These are phyloP conservation scores for Hippopotamus amphibius DNA, from an alignment of 2,113 vertebrate genomes.

Conservation along the genomic window DNA sequence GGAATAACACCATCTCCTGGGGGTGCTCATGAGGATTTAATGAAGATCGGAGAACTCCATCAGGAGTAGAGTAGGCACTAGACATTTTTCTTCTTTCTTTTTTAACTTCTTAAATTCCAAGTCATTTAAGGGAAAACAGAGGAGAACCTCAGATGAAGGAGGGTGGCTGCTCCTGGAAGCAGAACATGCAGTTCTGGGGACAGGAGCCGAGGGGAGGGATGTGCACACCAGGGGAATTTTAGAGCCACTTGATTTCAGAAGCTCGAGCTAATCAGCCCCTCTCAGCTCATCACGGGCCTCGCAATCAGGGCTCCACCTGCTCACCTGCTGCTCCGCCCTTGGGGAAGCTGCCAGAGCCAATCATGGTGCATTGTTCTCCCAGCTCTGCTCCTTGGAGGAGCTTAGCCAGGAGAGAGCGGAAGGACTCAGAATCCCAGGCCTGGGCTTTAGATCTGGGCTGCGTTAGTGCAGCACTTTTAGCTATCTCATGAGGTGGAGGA, in stretches of 20 bases:
- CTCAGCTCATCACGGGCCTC: slow-evolving; percentile 51
- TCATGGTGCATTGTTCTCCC: slow-evolving; percentile 67
- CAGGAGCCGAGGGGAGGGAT: not conserved
- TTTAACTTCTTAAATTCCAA: slow-evolving; percentile 20
- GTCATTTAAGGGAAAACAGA: not conserved
- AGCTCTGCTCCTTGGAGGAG: not conserved
- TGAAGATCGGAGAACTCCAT: not conserved
- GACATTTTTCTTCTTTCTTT: not conserved
- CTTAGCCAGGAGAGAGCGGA: not conserved
- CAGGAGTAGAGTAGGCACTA: not conserved
- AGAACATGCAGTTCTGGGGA: not conserved
- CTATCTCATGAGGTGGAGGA: not conserved
- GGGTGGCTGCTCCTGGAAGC: not conserved
- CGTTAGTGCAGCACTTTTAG: not conserved
- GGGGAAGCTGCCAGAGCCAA: slow-evolving; percentile 47
- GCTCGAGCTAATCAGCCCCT: slow-evolving; percentile 58
- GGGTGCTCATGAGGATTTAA: not conserved
- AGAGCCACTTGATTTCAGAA: slow-evolving; percentile 63
- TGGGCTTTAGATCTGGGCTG: not conserved
- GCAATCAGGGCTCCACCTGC: slow-evolving; percentile 72
- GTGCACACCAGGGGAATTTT: not conserved
- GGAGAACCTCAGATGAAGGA: not conserved
- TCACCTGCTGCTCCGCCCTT: slow-evolving; percentile 52
- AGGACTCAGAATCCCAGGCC: not conserved
- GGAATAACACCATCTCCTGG: not conserved